Evolutionary conservation across 2,797 vertebrate species (phyloP).

Genomic region (Danio jaintianensis): DNA sequence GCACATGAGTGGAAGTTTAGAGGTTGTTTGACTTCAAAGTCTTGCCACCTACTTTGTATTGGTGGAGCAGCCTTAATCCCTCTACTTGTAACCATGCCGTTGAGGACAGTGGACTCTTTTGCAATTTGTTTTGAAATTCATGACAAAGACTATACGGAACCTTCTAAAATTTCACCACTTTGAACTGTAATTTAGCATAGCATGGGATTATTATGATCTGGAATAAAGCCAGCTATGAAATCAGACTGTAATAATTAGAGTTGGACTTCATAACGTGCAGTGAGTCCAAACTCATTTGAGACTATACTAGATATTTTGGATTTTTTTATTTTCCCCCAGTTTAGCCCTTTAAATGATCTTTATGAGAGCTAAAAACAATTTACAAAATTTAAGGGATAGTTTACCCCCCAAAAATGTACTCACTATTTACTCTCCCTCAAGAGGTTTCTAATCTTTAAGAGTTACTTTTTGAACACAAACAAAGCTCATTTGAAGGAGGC

Average conservation of each 20-base stretch:
- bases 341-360: no score
- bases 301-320: neutral
- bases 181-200: conserved; percentile 29
- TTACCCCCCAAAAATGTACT: no score
- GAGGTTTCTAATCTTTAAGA: no score
- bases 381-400: no score
- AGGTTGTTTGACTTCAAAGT: conserved; percentile 41
- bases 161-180: conserved; percentile 28
- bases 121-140: conserved; percentile 34
- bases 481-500: no score
- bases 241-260: conserved; percentile 7
- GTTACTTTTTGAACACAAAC: no score
- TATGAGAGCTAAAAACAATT: no score
- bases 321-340: no score
- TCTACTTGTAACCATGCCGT: conserved; percentile 23
- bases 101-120: conserved; percentile 19
- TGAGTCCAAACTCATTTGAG: no score
- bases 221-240: conserved; percentile 39
- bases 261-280: neutral
- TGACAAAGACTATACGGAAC: conserved; percentile 23
- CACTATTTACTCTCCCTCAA: no score
- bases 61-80: neutral
- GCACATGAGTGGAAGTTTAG: conserved; percentile 33
- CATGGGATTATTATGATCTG: conserved; percentile 40
- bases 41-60: conserved; percentile 31